Conservation (phyloP, 2,888 invertebrate species). For the Brenthis daphne region DNA sequence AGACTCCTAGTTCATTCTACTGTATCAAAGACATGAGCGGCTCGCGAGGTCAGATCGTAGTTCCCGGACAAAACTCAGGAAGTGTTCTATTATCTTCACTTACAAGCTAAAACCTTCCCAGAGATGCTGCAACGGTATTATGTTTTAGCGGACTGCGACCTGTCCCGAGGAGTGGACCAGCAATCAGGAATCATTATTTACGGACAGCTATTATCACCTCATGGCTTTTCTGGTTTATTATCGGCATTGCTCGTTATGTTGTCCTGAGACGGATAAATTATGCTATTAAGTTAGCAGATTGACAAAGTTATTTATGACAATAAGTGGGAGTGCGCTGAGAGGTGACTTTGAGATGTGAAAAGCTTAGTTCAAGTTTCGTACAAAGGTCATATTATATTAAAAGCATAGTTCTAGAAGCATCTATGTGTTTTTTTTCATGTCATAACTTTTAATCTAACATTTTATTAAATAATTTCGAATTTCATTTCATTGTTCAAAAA, state of each 20-base stretch:
- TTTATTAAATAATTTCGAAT: too few species aligned
- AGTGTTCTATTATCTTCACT: constrained; percentile 49
- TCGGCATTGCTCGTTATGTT: constrained; percentile 80
- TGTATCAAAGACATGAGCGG: constrained; percentile 57
- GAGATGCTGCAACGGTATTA: constrained; percentile 44
- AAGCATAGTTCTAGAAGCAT: neutral
- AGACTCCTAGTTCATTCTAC: constrained; percentile 69
- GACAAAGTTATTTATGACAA: constrained; percentile 81
- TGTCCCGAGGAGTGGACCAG: constrained; percentile 69
- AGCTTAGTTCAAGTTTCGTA: constrained; percentile 11
- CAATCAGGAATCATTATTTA: constrained; percentile 82
- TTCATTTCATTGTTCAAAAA: too few species aligned
- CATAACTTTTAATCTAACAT: too few species aligned
- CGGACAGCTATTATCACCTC: constrained; percentile 81
- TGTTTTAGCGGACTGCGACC: constrained; percentile 52
- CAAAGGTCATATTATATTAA: constrained; percentile 1
- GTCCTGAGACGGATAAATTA: constrained; percentile 80
- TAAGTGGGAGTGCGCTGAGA: constrained; percentile 61
- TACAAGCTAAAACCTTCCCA: constrained; percentile 41
- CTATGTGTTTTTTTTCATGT: neutral
- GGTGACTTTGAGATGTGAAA: constrained; percentile 57
- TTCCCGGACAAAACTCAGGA: constrained; percentile 48
- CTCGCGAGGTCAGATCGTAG: constrained; percentile 58
- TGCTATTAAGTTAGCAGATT: constrained; percentile 82
- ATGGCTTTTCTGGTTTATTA: constrained; percentile 82